These are phyloP conservation scores for Lacerta bilineata DNA, from an alignment of 2,797 vertebrate species.

Conservation along the genomic window DNA sequence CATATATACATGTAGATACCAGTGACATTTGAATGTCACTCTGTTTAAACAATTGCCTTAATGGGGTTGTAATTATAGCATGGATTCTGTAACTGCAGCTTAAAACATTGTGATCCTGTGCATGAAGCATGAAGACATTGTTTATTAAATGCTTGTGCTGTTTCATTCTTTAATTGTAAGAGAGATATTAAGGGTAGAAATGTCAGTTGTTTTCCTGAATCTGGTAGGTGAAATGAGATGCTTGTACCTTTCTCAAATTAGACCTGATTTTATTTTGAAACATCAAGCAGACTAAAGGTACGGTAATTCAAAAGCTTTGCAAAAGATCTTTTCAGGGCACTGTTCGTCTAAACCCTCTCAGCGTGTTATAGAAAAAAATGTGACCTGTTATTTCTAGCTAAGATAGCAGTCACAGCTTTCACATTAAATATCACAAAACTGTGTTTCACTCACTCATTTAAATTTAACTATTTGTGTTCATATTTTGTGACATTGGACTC, in stretches of 20 bases:
- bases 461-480: background rate
- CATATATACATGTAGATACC: background rate
- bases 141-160: slow-evolving; percentile 11
- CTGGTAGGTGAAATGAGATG: background rate
- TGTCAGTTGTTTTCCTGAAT: background rate
- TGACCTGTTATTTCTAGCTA: background rate
- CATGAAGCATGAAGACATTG: slow-evolving; percentile 62
- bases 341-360: background rate
- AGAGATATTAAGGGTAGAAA: background rate
- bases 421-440: background rate
- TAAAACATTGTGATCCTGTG: slow-evolving; percentile 35
- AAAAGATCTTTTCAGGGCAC: background rate
- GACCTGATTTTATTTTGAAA: background rate
- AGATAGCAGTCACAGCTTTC: background rate
- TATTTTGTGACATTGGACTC: background rate
- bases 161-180: background rate
- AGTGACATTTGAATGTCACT: slow-evolving; percentile 34
- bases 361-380: background rate
- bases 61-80: slow-evolving; percentile 55
- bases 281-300: background rate
- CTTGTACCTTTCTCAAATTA: background rate
- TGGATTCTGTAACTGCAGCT: slow-evolving; percentile 46
- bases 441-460: background rate
- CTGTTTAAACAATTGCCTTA: slow-evolving; percentile 53
- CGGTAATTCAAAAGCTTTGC: no score